Conservation (phyloP, 2,888 invertebrate genomes). For the Athrips mouffetella region DNA sequence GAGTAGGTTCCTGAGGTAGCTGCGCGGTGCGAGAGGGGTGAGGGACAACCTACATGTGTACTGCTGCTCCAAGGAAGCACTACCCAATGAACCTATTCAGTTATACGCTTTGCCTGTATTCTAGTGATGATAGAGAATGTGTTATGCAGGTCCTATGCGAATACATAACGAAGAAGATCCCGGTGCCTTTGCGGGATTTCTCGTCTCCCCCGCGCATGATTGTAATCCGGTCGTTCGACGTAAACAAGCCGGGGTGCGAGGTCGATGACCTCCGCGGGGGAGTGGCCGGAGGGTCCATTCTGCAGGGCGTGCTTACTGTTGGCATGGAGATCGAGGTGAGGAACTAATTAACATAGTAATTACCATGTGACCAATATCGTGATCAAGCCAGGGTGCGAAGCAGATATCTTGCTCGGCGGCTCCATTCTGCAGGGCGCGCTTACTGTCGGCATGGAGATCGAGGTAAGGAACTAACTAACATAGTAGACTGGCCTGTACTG, state of each 20-base stretch:
- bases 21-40: no score
- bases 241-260: conserved; percentile 99
- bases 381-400: conserved; percentile 99
- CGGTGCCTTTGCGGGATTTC: conserved; percentile 96
- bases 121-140: no score
- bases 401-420: conserved; percentile 97
- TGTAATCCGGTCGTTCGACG: conserved; percentile 98
- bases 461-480: conserved; percentile 75
- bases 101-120: no score
- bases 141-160: conserved; percentile 88
- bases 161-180: conserved; percentile 98
- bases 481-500: no score
- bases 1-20: no score
- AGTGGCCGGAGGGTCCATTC: conserved; percentile 98
- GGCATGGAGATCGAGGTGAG: conserved; percentile 98
- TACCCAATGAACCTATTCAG: no score
- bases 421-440: conserved; percentile 97
- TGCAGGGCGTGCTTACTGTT: conserved; percentile 96
- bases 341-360: conserved; percentile 4
- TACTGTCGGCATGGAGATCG: conserved; percentile 99
- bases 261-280: conserved; percentile 98
- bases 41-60: no score
- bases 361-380: no score
- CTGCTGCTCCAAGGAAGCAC: no score
- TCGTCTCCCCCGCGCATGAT: conserved; percentile 96